Percentiles rank a stretch among this genome's conserved stretches.
These are phyloP conservation scores for Sinopyrophorus schimmeli DNA, from an alignment of 2,888 invertebrate species.

Conservation along the genomic window DNA sequence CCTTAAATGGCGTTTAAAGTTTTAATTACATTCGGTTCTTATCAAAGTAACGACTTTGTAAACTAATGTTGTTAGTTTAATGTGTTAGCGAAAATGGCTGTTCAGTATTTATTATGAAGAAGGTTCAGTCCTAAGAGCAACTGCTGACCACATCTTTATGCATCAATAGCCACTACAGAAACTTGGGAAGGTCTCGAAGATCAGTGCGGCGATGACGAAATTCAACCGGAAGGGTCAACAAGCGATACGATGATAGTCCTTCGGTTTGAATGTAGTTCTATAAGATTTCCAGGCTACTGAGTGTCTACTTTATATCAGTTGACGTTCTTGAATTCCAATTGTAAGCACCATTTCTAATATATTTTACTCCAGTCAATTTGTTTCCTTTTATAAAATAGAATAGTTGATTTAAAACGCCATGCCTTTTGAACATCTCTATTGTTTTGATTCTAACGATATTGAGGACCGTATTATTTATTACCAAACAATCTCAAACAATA, in stretches of 20 bases:
- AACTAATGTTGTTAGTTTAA: no score
- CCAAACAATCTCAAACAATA: no score
- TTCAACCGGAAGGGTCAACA: conserved; percentile 32
- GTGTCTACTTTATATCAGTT: conserved; percentile 36
- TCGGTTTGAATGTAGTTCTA: conserved; percentile 33
- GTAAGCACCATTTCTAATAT: conserved; percentile 27
- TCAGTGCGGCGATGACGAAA: conserved; percentile 24
- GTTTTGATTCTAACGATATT: no score
- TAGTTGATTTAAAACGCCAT: no score
- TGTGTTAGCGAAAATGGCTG: conserved; percentile 7
- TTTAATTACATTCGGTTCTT: no score
- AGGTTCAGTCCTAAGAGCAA: conserved; percentile 4
- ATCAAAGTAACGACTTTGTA: no score
- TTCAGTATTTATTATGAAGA: conserved; percentile 9
- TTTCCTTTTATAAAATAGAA: conserved; percentile 10
- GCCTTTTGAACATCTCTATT: no score
- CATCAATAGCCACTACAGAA: conserved; percentile 20
- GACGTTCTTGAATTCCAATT: conserved; percentile 35
- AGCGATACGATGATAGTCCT: conserved; percentile 29
- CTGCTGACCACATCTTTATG: conserved; percentile 25
- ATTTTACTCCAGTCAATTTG: conserved; percentile 18
- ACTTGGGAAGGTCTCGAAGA: conserved; percentile 24
- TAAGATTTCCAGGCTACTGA: conserved; percentile 39
- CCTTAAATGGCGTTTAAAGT: no score
- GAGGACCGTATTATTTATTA: no score